Percentiles rank a stretch among this genome's conserved stretches.
Conservation (phyloP, 2,888 invertebrate genomes). For the Adineta ricciae region DNA sequence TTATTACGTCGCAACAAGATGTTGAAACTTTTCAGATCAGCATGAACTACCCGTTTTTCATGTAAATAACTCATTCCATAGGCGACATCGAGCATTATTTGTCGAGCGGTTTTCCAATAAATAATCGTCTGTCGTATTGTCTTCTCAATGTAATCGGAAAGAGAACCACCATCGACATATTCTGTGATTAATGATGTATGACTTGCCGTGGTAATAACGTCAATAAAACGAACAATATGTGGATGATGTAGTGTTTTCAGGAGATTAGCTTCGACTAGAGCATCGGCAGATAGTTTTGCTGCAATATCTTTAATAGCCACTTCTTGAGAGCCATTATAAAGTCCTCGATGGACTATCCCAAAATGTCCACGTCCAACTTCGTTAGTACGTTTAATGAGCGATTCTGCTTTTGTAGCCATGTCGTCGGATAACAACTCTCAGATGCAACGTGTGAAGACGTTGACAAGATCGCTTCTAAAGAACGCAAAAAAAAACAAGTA, state of each 20-base stretch:
- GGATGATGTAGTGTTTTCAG: neutral
- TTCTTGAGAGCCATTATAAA: neutral
- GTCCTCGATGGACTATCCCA: neutral
- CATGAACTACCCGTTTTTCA: neutral
- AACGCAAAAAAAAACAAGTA: too few species aligned
- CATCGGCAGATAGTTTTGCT: neutral
- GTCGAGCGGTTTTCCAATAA: neutral
- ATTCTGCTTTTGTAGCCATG: too few species aligned
- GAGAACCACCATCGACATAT: neutral
- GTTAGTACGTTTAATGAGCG: neutral
- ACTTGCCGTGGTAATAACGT: neutral
- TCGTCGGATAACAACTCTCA: too few species aligned
- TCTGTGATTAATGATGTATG: neutral
- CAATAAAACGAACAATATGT: neutral
- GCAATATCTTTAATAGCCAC: neutral
- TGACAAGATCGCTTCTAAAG: too few species aligned
- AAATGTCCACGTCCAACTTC: neutral
- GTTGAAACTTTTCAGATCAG: neutral
- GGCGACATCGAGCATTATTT: neutral
- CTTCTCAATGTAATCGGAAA: neutral
- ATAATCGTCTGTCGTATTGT: neutral
- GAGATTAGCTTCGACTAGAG: neutral
- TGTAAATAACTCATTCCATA: neutral
- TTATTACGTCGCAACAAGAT: neutral
- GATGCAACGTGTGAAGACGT: too few species aligned